Conservation (phyloP, 2,888 invertebrate species). For the Diadromus collaris region DNA sequence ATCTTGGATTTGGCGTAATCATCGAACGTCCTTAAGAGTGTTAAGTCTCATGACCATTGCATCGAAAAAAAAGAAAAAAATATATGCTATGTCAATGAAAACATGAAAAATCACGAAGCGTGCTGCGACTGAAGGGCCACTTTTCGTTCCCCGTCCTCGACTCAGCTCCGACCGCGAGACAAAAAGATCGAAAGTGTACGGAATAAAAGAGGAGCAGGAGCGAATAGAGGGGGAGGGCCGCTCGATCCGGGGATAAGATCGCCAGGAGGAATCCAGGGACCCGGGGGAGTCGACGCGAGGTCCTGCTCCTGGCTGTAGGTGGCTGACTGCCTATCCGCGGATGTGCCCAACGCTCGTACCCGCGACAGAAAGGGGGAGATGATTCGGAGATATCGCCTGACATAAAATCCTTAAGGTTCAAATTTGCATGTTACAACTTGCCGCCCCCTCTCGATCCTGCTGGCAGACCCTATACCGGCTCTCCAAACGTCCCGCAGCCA, state of each 20-base stretch:
- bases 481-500: neutral
- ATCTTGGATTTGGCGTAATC: too few species aligned
- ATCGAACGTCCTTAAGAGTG: too few species aligned
- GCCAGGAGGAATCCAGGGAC: conserved; percentile 67
- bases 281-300: conserved; percentile 38
- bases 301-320: conserved; percentile 31
- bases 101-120: conserved; percentile 12
- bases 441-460: conserved; percentile 63
- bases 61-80: conserved; percentile 17
- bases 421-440: conserved; percentile 79
- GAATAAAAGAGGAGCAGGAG: conserved; percentile 52
- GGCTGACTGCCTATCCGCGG: conserved; percentile 51
- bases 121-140: conserved; percentile 44
- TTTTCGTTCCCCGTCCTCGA: conserved; percentile 34
- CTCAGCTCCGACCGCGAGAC: conserved; percentile 36
- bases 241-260: conserved; percentile 76
- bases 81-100: conserved; percentile 23
- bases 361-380: conserved; percentile 71
- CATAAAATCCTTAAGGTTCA: conserved; percentile 80
- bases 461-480: conserved; percentile 29
- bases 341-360: conserved; percentile 55
- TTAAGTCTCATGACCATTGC: neutral
- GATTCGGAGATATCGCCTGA: conserved; percentile 79
- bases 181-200: conserved; percentile 46
- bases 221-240: conserved; percentile 65